These are phyloP conservation scores for Gymnoscopelus microlampas DNA, from an alignment of 2,797 vertebrate species.

Conservation along the genomic window DNA sequence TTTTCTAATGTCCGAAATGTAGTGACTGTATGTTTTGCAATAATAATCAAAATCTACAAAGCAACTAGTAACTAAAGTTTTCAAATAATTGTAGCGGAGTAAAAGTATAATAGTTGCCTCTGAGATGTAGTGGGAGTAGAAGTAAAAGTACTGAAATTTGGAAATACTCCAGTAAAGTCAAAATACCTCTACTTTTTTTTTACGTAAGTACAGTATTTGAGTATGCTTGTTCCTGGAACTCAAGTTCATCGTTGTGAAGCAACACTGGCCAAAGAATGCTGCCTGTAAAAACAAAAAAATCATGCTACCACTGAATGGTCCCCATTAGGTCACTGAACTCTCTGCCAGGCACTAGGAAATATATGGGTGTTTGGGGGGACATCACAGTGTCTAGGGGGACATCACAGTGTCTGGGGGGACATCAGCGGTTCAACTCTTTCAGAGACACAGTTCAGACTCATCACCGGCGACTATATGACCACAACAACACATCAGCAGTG, in stretches of 20 bases:
- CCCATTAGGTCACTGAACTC: slow-evolving; percentile 22
- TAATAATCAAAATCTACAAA: too few relatives aligned
- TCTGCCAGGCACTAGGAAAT: slow-evolving; percentile 28
- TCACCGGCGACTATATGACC: slow-evolving; percentile 23
- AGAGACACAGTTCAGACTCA: slow-evolving; percentile 27
- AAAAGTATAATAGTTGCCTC: too few relatives aligned
- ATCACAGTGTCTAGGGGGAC: not conserved
- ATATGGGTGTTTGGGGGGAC: slow-evolving; percentile 16
- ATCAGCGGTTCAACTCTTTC: slow-evolving; percentile 33
- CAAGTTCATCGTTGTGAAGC: not conserved
- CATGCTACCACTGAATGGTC: not conserved
- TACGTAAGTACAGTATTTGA: too few relatives aligned
- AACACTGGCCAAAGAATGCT: not conserved
- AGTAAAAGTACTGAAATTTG: too few relatives aligned
- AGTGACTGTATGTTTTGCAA: too few relatives aligned
- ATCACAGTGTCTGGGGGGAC: not conserved
- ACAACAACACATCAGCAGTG: too few relatives aligned
- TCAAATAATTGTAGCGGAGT: too few relatives aligned
- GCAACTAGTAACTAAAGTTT: too few relatives aligned
- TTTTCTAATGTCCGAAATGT: too few relatives aligned
- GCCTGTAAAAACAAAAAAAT: not conserved
- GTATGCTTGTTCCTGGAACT: not conserved
- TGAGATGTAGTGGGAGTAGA: too few relatives aligned
- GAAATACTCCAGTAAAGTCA: too few relatives aligned
- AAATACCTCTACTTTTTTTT: too few relatives aligned